phyloP scores from a whole-genome alignment of 1,140 invertebrate species.

The Ooceraea biroi region DNA sequence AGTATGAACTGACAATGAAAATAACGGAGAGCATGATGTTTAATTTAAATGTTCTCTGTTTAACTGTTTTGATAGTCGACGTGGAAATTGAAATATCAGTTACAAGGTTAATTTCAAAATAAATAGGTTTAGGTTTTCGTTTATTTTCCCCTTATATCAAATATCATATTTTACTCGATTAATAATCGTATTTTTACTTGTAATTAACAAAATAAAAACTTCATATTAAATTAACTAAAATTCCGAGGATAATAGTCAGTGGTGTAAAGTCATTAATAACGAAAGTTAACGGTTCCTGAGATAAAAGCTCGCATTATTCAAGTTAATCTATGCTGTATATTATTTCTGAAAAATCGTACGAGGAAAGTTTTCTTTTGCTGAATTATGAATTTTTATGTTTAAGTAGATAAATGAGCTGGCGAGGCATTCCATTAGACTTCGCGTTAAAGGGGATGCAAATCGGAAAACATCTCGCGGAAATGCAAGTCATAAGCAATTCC shows the following conservation, averaged over 20 bases:
- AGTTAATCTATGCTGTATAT: neutral
- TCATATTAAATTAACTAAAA: neutral
- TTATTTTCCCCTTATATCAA: neutral
- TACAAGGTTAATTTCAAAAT: neutral
- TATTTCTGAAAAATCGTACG: conserved; percentile 39
- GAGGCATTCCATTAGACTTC: conserved; percentile 19
- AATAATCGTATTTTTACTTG: conserved; percentile 3
- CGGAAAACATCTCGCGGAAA: conserved; percentile 1
- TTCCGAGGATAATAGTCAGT: neutral
- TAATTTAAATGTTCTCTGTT: neutral
- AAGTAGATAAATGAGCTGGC: conserved; percentile 41
- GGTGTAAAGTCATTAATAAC: conserved; percentile 33
- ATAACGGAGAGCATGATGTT: neutral
- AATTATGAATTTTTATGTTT: conserved; percentile 52
- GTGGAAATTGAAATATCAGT: neutral
- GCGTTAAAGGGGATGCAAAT: conserved; percentile 18
- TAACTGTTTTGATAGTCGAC: neutral
- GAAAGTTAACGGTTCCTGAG: conserved; percentile 16
- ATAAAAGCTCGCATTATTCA: conserved; percentile 28
- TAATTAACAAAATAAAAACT: neutral
- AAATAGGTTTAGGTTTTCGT: neutral
- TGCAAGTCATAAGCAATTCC: conserved; percentile 16
- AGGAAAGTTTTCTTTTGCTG: conserved; percentile 26
- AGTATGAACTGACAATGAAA: neutral
- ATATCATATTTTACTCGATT: neutral